Conservation (phyloP, 2,797 vertebrate species). For the Tolypeutes matacus region DNA sequence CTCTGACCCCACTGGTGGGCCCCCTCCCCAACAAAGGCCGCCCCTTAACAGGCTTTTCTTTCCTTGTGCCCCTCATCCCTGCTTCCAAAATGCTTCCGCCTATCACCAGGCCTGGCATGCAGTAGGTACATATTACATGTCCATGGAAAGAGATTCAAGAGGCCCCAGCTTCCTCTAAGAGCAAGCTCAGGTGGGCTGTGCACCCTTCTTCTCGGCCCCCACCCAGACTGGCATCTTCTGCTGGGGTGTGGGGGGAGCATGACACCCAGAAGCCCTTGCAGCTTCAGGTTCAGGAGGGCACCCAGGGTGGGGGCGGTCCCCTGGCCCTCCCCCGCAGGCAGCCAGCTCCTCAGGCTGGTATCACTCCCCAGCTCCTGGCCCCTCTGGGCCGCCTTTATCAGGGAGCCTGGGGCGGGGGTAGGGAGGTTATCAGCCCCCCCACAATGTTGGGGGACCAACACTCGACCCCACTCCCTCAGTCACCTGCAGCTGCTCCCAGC, state of each 20-base stretch:
- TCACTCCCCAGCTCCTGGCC: conserved; percentile 35
- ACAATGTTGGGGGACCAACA: conserved; percentile 26
- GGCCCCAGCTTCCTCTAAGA: rapidly evolving
- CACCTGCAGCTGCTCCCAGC: not conserved
- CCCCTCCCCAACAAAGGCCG: no score
- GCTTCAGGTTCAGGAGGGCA: no score
- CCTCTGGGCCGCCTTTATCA: conserved; percentile 78
- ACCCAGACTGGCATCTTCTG: not conserved
- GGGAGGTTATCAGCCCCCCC: conserved; percentile 63
- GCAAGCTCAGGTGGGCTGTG: not conserved
- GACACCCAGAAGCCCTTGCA: not conserved
- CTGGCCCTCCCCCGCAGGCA: no score
- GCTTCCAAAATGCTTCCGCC: not conserved
- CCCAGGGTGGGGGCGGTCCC: no score
- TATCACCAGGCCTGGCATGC: not conserved
- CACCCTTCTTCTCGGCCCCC: not conserved
- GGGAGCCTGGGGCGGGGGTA: conserved; percentile 14
- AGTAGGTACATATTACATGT: rapidly evolving
- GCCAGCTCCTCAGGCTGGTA: not conserved
- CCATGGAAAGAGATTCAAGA: not conserved
- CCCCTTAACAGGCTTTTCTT: not conserved
- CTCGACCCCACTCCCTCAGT: not conserved
- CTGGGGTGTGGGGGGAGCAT: not conserved
- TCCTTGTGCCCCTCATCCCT: no score
- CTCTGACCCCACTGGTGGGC: not conserved